Evolutionary conservation across 2,888 invertebrate genomes (phyloP).

Genomic region (Hecatera dysodea): DNA sequence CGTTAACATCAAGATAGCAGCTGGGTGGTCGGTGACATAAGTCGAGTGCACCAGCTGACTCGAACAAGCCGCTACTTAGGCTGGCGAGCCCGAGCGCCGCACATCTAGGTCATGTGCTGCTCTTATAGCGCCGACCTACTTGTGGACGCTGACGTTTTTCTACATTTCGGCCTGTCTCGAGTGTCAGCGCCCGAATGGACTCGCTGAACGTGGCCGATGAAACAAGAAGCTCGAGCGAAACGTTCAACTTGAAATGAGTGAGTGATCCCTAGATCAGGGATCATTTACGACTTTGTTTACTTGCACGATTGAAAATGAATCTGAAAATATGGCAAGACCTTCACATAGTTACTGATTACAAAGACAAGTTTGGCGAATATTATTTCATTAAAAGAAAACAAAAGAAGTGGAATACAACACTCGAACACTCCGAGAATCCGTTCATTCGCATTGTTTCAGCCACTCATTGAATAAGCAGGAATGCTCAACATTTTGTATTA

Average conservation of each 20-base stretch:
- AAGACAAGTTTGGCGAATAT: constrained; percentile 1
- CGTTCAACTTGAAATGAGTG: constrained; percentile 3
- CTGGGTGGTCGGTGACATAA: background rate
- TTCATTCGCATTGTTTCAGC: constrained; percentile 23
- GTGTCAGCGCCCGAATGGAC: background rate
- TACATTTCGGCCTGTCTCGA: constrained; percentile 8
- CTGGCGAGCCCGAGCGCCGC: background rate
- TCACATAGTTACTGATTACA: background rate
- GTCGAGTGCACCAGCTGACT: constrained; percentile 2
- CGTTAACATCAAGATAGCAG: background rate
- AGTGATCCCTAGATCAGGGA: background rate
- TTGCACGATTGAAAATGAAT: background rate
- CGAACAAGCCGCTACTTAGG: constrained; percentile 25
- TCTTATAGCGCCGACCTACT: constrained; percentile 34
- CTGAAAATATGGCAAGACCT: background rate
- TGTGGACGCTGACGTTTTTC: constrained; percentile 20
- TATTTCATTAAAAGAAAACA: constrained; percentile 5
- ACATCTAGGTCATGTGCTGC: constrained; percentile 41
- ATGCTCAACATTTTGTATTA: constrained; percentile 16
- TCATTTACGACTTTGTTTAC: background rate
- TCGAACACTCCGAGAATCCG: constrained; percentile 4
- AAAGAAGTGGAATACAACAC: constrained; percentile 14
- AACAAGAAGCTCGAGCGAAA: background rate
- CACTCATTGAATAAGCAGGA: background rate
- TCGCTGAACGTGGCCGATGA: background rate